phyloP scores from a whole-genome alignment of 2,113 vertebrate species.

The Trichechus manatus region DNA sequence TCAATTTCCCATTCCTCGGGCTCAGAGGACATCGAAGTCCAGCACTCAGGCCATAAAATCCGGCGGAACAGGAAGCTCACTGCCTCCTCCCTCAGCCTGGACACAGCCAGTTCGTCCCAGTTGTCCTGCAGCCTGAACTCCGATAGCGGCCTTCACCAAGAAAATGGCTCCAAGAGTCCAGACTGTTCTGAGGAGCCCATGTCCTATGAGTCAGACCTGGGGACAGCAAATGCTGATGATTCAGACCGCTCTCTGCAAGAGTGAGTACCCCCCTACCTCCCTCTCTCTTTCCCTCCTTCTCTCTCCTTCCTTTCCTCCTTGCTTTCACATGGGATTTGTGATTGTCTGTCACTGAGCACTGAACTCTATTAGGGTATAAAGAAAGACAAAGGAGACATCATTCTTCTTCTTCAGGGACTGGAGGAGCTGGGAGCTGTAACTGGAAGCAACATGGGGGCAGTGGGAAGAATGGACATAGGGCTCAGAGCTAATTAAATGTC shows the following conservation, averaged over 20 bases:
- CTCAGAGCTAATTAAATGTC: neutral
- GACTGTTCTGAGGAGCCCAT: slow-evolving; percentile 87
- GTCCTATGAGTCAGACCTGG: slow-evolving; percentile 88
- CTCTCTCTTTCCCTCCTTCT: neutral
- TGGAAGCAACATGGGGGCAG: neutral
- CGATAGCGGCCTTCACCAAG: slow-evolving; percentile 90
- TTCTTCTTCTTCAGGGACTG: neutral
- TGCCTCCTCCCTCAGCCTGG: slow-evolving; percentile 93
- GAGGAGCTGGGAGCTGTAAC: neutral
- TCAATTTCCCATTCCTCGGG: slow-evolving; percentile 94
- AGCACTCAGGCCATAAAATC: slow-evolving; percentile 80
- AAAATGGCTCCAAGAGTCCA: slow-evolving; percentile 87
- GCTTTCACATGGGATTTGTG: neutral
- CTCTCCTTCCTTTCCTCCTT: neutral
- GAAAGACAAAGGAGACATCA: neutral
- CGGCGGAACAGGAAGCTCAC: slow-evolving; percentile 85
- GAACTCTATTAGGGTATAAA: neutral
- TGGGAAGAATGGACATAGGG: neutral
- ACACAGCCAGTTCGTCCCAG: slow-evolving; percentile 93
- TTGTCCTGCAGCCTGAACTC: slow-evolving; percentile 97
- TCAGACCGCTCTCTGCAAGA: slow-evolving; percentile 87
- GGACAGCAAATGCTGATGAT: slow-evolving; percentile 73
- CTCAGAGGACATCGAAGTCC: slow-evolving; percentile 88
- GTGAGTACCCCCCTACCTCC: slow-evolving; percentile 87
- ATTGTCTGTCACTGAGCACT: neutral